Conservation (phyloP, 2,797 vertebrate genomes). For the Chiloscyllium punctatum region DNA sequence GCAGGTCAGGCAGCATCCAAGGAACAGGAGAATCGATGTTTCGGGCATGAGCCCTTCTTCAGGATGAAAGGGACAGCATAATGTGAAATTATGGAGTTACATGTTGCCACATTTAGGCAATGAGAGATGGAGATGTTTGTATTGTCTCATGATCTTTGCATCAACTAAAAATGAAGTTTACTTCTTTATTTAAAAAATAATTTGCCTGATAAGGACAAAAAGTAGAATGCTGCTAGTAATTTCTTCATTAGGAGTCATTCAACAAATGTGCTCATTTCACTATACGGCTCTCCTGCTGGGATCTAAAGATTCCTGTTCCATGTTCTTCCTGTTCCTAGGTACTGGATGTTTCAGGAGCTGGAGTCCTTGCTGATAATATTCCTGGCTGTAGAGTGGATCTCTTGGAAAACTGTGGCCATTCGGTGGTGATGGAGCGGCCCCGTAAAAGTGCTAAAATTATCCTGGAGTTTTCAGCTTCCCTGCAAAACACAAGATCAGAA, state of each 20-base stretch:
- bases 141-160: too few relatives aligned
- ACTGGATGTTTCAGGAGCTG: conserved; percentile 76
- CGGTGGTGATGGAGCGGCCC: conserved; percentile 78
- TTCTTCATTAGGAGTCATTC: not conserved
- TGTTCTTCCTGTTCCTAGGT: conserved; percentile 57
- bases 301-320: not conserved
- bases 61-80: too few relatives aligned
- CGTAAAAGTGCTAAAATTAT: conserved; percentile 78
- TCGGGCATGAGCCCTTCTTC: too few relatives aligned
- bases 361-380: conserved; percentile 60
- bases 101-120: too few relatives aligned
- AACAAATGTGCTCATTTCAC: not conserved
- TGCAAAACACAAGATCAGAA: conserved; percentile 57
- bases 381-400: conserved; percentile 69
- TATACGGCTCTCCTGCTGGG: not conserved
- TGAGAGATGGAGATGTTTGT: too few relatives aligned
- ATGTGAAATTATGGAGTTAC: too few relatives aligned
- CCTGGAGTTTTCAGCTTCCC: conserved; percentile 64
- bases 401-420: conserved; percentile 85
- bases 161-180: not conserved
- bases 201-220: not conserved
- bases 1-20: too few relatives aligned
- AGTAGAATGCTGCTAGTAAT: not conserved
- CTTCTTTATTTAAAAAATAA: not conserved
- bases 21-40: too few relatives aligned